phyloP scores from a whole-genome alignment of 2,113 vertebrate species.

The Jacana jacana region DNA sequence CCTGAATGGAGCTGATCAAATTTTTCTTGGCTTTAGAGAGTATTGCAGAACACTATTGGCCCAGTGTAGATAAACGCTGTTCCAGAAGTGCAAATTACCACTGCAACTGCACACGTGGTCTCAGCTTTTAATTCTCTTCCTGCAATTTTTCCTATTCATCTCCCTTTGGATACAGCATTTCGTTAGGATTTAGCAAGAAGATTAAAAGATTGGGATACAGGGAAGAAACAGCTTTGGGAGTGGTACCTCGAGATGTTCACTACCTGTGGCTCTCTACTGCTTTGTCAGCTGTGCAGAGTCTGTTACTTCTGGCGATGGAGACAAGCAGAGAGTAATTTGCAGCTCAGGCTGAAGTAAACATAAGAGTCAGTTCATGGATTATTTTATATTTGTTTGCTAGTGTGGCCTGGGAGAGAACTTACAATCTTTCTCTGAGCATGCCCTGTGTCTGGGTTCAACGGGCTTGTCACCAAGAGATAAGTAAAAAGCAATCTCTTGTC shows the following conservation, averaged over 20 bases:
- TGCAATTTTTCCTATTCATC: not conserved
- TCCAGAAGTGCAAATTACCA: not conserved
- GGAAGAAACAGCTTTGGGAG: not conserved
- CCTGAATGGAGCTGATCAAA: not conserved
- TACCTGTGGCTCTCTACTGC: not conserved
- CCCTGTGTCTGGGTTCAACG: not conserved
- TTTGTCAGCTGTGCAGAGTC: not conserved
- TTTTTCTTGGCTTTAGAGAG: not conserved
- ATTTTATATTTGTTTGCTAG: not conserved
- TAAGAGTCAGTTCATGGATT: not conserved
- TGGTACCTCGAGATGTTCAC: not conserved
- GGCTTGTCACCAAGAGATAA: not conserved
- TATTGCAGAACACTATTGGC: not conserved
- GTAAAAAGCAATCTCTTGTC: not conserved
- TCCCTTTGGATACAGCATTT: not conserved
- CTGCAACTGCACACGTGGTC: not conserved
- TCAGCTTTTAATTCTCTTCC: not conserved
- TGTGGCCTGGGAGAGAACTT: not conserved
- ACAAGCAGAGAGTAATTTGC: not conserved
- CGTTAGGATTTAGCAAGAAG: not conserved
- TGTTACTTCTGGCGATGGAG: not conserved
- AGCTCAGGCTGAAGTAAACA: not conserved
- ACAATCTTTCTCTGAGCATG: not conserved
- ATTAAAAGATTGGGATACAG: not conserved
- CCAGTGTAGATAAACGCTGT: not conserved